phyloP scores from a whole-genome alignment of 2,113 vertebrate genomes.

The Fregata magnificens region DNA sequence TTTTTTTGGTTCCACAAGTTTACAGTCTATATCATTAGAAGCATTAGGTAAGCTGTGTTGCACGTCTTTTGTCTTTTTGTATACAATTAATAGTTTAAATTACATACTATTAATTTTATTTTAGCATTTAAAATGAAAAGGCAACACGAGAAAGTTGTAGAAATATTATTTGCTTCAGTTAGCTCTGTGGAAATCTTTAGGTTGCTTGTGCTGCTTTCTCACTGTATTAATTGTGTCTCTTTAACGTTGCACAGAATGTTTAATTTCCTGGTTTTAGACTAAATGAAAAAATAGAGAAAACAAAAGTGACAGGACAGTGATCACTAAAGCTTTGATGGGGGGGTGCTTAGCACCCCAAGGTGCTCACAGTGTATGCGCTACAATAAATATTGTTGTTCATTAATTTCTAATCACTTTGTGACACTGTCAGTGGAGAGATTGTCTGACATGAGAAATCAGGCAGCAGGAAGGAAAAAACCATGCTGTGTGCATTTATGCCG shows the following conservation, averaged over 20 bases:
- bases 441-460: neutral
- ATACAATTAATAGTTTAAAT: neutral
- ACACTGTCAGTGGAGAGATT: neutral
- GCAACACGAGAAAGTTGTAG: neutral
- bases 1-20: neutral
- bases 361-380: neutral
- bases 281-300: neutral
- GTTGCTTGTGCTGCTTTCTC: neutral
- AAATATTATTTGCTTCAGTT: neutral
- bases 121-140: neutral
- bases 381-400: neutral
- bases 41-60: neutral
- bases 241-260: neutral
- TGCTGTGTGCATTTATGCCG: neutral
- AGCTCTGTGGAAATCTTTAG: neutral
- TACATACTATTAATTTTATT: neutral
- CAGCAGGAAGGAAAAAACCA: neutral
- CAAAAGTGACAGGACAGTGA: neutral
- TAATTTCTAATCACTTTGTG: neutral
- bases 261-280: neutral
- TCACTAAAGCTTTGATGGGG: neutral
- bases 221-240: neutral
- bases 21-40: rapidly evolving
- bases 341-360: neutral
- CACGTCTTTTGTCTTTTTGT: neutral